Conservation (phyloP, 2,797 vertebrate genomes). For the Anolis apletophallus region DNA sequence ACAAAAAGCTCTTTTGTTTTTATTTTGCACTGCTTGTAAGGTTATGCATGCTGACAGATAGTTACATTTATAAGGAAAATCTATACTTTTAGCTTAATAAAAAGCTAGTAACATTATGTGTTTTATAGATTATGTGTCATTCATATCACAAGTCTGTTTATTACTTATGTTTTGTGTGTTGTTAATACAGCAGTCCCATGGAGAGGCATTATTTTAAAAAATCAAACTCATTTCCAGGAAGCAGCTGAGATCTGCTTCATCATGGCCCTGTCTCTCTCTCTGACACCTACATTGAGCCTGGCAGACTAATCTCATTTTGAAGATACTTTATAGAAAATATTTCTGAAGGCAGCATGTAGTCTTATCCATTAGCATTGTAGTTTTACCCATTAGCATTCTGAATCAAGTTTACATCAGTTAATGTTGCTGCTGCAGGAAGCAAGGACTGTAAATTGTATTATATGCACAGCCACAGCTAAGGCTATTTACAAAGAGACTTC, state of each 20-base stretch:
- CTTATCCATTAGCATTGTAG: not conserved
- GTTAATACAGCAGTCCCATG: slow-evolving; percentile 35
- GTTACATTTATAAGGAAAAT: not conserved
- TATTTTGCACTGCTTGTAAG: not conserved
- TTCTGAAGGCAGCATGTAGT: not conserved
- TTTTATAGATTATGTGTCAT: not conserved
- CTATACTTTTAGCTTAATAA: not conserved
- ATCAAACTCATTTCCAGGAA: slow-evolving; percentile 38
- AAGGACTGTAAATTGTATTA: not conserved
- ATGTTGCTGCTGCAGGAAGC: not conserved
- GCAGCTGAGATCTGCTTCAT: slow-evolving; percentile 23
- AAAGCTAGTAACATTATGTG: not conserved
- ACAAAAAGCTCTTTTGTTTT: not conserved
- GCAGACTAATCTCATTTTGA: not conserved
- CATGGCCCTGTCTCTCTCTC: not conserved
- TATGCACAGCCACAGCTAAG: not conserved
- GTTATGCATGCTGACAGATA: not conserved
- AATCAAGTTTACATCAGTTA: not conserved
- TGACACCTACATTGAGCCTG: not conserved
- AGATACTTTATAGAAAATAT: not conserved
- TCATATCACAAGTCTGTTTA: slow-evolving; percentile 14
- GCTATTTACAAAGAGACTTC: not conserved
- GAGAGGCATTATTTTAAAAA: slow-evolving; percentile 28
- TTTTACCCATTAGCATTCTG: not conserved
- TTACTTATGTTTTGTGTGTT: not conserved